phyloP scores from a whole-genome alignment of 2,888 invertebrate species.

The Tupiocoris notatus region DNA sequence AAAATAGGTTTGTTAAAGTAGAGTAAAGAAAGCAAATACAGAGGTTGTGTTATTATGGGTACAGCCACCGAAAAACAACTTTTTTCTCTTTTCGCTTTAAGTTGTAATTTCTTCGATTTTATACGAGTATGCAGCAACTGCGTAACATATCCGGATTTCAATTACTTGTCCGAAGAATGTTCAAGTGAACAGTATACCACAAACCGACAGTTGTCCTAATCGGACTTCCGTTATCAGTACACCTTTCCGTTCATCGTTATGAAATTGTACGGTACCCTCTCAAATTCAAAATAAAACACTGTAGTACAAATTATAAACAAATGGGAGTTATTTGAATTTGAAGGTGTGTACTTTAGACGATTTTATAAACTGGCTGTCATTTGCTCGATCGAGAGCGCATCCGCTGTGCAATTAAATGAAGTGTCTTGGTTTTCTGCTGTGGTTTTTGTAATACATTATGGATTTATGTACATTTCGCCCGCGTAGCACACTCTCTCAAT shows the following conservation, averaged over 20 bases:
- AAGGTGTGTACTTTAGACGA: conserved; percentile 1
- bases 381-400: conserved; percentile 37
- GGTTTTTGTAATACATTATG: conserved; percentile 44
- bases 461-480: conserved; percentile 37
- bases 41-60: conserved; percentile 48
- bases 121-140: conserved; percentile 14
- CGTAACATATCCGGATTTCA: conserved; percentile 38
- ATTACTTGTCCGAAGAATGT: too few species aligned
- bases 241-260: not conserved
- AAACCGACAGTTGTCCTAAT: too few species aligned
- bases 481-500: not conserved
- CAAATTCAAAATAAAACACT: conserved; percentile 18
- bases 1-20: conserved; percentile 39
- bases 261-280: conserved; percentile 14
- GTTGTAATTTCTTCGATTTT: conserved; percentile 16
- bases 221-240: too few species aligned
- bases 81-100: conserved; percentile 23
- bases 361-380: conserved; percentile 39
- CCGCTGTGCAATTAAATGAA: conserved; percentile 49
- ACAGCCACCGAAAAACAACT: conserved; percentile 47
- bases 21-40: conserved; percentile 29
- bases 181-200: too few species aligned
- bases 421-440: conserved; percentile 50
- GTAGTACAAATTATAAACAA: conserved; percentile 29
- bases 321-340: conserved; percentile 36